Base-by-base conservation (phyloP, 2,113 vertebrate genomes). In the Plotosus lineatus region DNA sequence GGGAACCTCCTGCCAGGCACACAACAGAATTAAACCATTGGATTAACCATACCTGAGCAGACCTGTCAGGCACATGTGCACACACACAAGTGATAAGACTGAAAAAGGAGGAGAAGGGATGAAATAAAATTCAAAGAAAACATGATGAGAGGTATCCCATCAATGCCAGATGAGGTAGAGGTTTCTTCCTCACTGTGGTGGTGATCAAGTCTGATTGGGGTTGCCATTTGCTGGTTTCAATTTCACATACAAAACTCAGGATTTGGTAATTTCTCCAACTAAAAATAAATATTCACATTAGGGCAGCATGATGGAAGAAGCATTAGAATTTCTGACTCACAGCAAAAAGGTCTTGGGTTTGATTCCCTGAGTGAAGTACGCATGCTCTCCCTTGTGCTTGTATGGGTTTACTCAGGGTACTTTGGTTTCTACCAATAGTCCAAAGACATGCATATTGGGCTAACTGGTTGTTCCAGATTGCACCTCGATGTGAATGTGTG, bases 41-140 rank as follows among this genome's bases (percentile, higher is more conserved):
- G 90, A 91, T 92, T 92, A 90, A 88, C 83, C 83, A 87, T 91
- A 94, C 92, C 92, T 92, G 91, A 90, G 93, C 92, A 91, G 89
- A 88, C 73, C 90, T 91, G 90, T 91, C 91, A 92, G 90, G 91
- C 91, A 88, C 89, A 92, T 87, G 81, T 51, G 40, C 51, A 83
- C 86, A 80, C 74, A 71, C n/a, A n/a, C n/a, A 28, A 85, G 89
- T 87, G 89, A 91, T 92, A 91, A 90, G 87, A 80, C 60, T 73
- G 69, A 36, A 72, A 72, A 72, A n/a, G 42, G 50, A 78, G 17
- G 38, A 84, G 55, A 66, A 76, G 87, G 80, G 84, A 79, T 88
- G 87, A 89, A 85, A 88, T 87, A 91, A 89, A 85, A n/a, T 53
- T 84, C 79, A 26, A 77, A 60, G 81, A 77, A 87, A 90, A 87